Percentiles rank a stretch among this genome's conserved stretches.
phyloP scores from a whole-genome alignment of 92 coral and sea anemone genomes.

The Palythoa grandis region DNA sequence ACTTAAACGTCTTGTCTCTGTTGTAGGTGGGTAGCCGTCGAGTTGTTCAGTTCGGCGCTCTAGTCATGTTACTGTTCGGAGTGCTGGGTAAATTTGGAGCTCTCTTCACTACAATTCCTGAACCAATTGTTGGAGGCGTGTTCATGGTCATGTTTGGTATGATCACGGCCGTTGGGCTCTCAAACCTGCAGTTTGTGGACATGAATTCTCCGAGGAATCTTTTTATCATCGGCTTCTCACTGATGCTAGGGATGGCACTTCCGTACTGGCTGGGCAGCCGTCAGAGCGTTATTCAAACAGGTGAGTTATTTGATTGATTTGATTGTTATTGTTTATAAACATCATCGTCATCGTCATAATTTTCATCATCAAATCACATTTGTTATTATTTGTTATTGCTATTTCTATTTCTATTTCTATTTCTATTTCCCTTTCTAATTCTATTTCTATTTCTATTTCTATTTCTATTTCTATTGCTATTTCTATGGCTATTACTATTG shows the following conservation, averaged over 20 bases:
- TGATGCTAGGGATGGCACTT: slow-evolving; percentile 81
- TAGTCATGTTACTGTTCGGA: slow-evolving; percentile 69
- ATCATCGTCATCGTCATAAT: too few species aligned
- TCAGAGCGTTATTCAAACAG: slow-evolving; percentile 42
- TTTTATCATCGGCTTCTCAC: slow-evolving; percentile 78
- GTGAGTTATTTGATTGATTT: slow-evolving; percentile 23
- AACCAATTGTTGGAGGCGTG: slow-evolving; percentile 92
- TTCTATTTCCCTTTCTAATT: too few species aligned
- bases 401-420: too few species aligned
- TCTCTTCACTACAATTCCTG: slow-evolving; percentile 89
- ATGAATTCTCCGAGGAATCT: slow-evolving; percentile 86
- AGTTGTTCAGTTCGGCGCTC: slow-evolving; percentile 74
- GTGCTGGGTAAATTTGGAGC: slow-evolving; percentile 93
- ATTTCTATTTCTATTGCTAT: too few species aligned
- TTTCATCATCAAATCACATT: too few species aligned
- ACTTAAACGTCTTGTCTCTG: too few species aligned
- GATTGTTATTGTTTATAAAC: too few species aligned
- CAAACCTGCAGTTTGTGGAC: slow-evolving; percentile 88
- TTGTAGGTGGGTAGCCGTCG: slow-evolving; percentile 71
- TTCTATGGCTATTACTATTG: too few species aligned
- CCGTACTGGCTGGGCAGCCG: slow-evolving; percentile 35
- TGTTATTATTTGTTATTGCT: too few species aligned
- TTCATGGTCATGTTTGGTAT: slow-evolving; percentile 93
- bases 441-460: too few species aligned
- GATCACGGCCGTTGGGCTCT: slow-evolving; percentile 87